Conservation (phyloP, 2,888 invertebrate species). For the Drosophila kuntzei region DNA sequence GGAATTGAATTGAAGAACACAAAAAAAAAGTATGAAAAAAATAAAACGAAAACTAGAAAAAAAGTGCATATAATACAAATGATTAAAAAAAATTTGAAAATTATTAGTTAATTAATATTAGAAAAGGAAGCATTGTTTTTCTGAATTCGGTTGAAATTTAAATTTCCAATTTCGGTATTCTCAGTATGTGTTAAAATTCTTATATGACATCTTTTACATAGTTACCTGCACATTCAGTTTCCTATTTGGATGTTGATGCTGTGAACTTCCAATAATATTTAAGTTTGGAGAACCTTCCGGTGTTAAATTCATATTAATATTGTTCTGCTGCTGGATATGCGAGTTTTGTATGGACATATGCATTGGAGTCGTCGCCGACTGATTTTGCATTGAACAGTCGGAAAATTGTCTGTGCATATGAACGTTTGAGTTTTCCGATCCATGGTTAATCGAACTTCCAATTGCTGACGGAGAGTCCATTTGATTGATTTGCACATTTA, state of each 20-base stretch:
- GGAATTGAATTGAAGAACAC: too few relatives aligned
- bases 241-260: conserved; percentile 76
- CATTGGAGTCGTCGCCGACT: conserved; percentile 86
- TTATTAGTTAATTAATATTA: too few relatives aligned
- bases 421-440: conserved; percentile 88
- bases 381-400: conserved; percentile 90
- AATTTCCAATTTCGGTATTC: too few relatives aligned
- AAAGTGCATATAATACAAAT: too few relatives aligned
- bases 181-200: not conserved
- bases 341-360: conserved; percentile 88
- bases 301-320: conserved; percentile 74
- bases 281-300: conserved; percentile 85
- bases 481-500: conserved; percentile 94
- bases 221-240: conserved; percentile 83
- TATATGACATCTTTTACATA: not conserved
- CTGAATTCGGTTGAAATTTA: too few relatives aligned
- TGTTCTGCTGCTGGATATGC: conserved; percentile 86
- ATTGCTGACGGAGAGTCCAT: conserved; percentile 96
- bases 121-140: too few relatives aligned
- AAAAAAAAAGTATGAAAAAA: too few relatives aligned
- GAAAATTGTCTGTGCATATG: conserved; percentile 86
- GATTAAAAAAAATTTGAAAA: too few relatives aligned
- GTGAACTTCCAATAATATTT: conserved; percentile 77
- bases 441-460: conserved; percentile 93
- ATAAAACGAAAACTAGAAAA: too few relatives aligned